A percentile compares a stretch with the other conserved stretches of the same genome.
Evolutionary conservation across 1,140 invertebrate species (phyloP).

Genomic region (Lordiphosa stackelbergi): DNA sequence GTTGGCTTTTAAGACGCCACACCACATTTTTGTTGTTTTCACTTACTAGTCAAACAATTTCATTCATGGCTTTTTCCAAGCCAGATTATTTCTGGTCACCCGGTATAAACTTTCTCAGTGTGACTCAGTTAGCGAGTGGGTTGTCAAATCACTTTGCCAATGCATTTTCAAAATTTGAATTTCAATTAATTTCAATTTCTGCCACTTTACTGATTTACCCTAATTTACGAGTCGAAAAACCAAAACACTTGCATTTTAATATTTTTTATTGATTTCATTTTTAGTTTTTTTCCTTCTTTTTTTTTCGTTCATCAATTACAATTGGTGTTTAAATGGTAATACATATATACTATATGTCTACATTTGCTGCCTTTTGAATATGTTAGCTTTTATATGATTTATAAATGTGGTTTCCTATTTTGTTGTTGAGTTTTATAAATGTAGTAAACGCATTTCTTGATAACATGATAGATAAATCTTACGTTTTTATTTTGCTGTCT

Average conservation of each 20-base stretch:
- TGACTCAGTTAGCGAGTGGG: constrained; percentile 9
- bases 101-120: constrained; percentile 6
- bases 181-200: constrained; percentile 54
- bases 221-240: constrained; percentile 24
- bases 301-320: constrained; percentile 57
- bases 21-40: too few species aligned
- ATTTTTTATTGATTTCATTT: constrained; percentile 2
- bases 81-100: too few species aligned
- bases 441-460: constrained; percentile 71
- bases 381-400: constrained; percentile 48
- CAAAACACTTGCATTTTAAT: constrained; percentile 11
- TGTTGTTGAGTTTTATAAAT: constrained; percentile 56
- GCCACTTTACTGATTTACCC: constrained; percentile 25
- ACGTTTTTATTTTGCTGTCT: constrained; percentile 38
- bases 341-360: constrained; percentile 34
- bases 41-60: too few species aligned
- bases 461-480: constrained; percentile 61
- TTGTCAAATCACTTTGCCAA: constrained; percentile 23
- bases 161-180: constrained; percentile 38
- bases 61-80: too few species aligned
- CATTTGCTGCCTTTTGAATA: constrained; percentile 57
- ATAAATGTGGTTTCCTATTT: constrained; percentile 27
- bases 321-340: constrained; percentile 66
- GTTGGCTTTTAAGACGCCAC: too few species aligned
- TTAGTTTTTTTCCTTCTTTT: constrained; percentile 34